Base-by-base conservation (phyloP, 2,797 vertebrate species). In the Danio kyathit region DNA sequence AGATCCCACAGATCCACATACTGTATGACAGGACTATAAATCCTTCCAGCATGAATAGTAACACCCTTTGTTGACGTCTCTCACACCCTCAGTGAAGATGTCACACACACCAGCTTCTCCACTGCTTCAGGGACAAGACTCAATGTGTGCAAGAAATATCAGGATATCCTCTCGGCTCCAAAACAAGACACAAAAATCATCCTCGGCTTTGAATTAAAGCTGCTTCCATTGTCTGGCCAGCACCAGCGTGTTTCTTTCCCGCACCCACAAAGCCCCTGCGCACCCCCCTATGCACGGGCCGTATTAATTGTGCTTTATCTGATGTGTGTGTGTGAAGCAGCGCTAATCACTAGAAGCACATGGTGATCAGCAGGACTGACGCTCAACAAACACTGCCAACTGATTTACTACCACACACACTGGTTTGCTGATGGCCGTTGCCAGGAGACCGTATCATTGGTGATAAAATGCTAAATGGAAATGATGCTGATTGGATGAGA, bases 211-310 rank as follows among this genome's bases (percentile, higher is more conserved):
- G 86, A 90, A 90, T 88, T 94, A 87, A 92, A 94, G 88, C 93
- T 92, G 92, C 92, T 90, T 88, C 92, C 87, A 94, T 96, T 95
- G 94, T 96, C 91, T 92, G 90, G 79, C 85, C 88, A 90, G 90
- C 89, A 90, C 86, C 82, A 87, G 87, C 76, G 79, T 38, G 82
- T 86, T 89, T 88, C 63, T 29, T 1, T 3, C 10, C 84, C n/a
- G 66, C 86, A 87, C 86, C 86, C 88, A 90, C 92, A 92, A 85
- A 89, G 89, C 89, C 90, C 86, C 92, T 85, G 91, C 88, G 90
- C 84, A 86, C 90, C 91, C 84, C 76, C 89, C 86, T 77, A n/a
- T n/a, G 49, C 56, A 84, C 73, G 85, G 65, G 86, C 66, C 11
- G 80, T 89, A 88, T 93, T 91, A 92, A 92, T 94, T 91, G 91